Conservation (phyloP, 2,113 vertebrate genomes). For the Hemibagrus wyckioides region DNA sequence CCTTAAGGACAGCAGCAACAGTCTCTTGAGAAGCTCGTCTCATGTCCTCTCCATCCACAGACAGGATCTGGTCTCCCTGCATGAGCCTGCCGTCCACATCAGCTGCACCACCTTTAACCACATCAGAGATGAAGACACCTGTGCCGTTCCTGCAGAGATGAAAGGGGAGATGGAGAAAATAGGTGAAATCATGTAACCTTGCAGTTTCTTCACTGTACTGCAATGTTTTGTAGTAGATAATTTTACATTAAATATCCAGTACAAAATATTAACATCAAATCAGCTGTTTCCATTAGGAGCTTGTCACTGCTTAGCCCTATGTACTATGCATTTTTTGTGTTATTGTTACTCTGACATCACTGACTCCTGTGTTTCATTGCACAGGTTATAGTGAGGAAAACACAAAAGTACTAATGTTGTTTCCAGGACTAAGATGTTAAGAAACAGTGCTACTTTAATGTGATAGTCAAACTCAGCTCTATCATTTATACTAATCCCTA, state of each 20-base stretch:
- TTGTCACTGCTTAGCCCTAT: background rate
- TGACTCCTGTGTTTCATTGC: background rate
- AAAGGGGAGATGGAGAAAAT: background rate
- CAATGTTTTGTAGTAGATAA: too few relatives aligned
- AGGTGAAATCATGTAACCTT: background rate
- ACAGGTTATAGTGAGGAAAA: background rate
- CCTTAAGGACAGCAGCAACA: conserved; percentile 91
- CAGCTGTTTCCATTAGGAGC: background rate
- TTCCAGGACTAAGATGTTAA: background rate
- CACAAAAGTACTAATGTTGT: background rate
- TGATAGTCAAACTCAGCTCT: too few relatives aligned
- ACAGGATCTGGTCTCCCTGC: conserved; percentile 95
- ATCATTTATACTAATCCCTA: background rate
- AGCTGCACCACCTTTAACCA: conserved; percentile 93
- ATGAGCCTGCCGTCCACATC: conserved; percentile 93
- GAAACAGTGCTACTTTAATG: too few relatives aligned
- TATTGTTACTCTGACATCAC: background rate
- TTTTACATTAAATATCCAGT: background rate
- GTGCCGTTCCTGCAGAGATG: conserved; percentile 69
- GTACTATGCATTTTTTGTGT: background rate
- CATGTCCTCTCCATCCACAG: conserved; percentile 89
- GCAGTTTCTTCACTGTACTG: background rate
- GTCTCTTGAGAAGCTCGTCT: conserved; percentile 88
- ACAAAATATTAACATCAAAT: background rate
- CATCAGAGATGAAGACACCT: conserved; percentile 94